These are phyloP conservation scores for Chloroceryle amazona DNA, from an alignment of 2,797 vertebrate species.

Conservation along the genomic window DNA sequence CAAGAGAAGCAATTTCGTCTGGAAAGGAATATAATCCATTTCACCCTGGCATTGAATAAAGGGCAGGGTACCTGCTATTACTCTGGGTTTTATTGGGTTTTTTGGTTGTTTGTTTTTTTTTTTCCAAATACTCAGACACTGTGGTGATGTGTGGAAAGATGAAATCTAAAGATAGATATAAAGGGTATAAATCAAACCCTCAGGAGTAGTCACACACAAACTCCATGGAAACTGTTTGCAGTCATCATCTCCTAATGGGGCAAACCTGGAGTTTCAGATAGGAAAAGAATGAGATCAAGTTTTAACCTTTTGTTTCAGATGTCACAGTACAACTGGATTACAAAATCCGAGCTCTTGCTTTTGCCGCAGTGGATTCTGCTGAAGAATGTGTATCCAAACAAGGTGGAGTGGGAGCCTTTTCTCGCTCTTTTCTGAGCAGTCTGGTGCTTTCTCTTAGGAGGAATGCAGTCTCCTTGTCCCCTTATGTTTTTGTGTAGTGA, in stretches of 20 bases:
- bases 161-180: not conserved
- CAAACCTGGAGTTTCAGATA: not conserved
- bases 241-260: not conserved
- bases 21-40: not conserved
- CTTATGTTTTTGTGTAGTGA: not conserved
- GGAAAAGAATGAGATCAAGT: not conserved
- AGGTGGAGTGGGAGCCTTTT: not conserved
- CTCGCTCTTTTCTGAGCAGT: not conserved
- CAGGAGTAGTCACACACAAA: not conserved
- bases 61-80: not conserved
- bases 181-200: not conserved
- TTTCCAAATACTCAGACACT: not conserved
- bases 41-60: not conserved
- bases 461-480: not conserved
- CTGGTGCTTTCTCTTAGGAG: not conserved
- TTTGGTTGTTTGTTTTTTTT: not conserved
- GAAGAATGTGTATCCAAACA: not conserved
- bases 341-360: not conserved
- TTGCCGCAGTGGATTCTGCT: not conserved
- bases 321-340: not conserved
- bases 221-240: not conserved
- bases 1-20: slow-evolving; percentile 35
- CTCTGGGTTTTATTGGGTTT: not conserved
- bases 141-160: not conserved
- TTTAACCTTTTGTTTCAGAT: not conserved